Evolutionary conservation across 2,888 invertebrate species (phyloP), one percentile per base, ranked within the genome.

Genomic region (Myopa tessellatipennis): DNA sequence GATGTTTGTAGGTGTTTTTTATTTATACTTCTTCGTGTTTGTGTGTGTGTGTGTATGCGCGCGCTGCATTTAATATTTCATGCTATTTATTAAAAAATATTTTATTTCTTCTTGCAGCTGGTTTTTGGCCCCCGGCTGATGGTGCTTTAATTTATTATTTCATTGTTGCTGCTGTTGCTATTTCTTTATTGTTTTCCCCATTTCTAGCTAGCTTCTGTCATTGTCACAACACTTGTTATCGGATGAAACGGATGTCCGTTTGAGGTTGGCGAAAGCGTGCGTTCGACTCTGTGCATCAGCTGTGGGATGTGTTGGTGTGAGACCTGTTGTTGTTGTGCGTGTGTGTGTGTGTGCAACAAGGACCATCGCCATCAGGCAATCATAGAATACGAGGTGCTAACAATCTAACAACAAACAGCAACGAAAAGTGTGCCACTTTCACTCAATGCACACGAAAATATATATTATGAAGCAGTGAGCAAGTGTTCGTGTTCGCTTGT

Each of bases 181-280:
- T 52, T 52, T 6, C 34, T 45, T 45, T 70, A 34, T 36, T 34
- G 36, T 38, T 36, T 18, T 58, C 34, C 36, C 55, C 0, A 10
- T 61, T 73, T 61, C 38, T 6, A 45, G 45, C 16, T 26, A 50
- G 40, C 58, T 10, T 8, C 61, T 73, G 18, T 65, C 65, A 74
- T 45, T 74, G 63, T 74, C 18, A 18, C 63, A 45, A 45, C 50
- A 40, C 63, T 74, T 74, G 74, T 74, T 74, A 52, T 18, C 65
- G 52, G 55, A 61, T 34, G 52, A 74, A 74, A 26, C 73, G 73
- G 74, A 74, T 65, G 74, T 74, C 65, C 74, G 74, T 26, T 65
- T 38, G 61, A 36, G 40, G 16, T 18, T 58, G 36, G n/a, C n/a
- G 72, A 3, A 26, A 14, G 73, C 36, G 50, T 40, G 72, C 16